Percentiles rank a stretch among this genome's conserved stretches.
These are phyloP conservation scores for Willowsia nigromaculata DNA, from an alignment of 2,888 invertebrate genomes.

Conservation along the genomic window DNA sequence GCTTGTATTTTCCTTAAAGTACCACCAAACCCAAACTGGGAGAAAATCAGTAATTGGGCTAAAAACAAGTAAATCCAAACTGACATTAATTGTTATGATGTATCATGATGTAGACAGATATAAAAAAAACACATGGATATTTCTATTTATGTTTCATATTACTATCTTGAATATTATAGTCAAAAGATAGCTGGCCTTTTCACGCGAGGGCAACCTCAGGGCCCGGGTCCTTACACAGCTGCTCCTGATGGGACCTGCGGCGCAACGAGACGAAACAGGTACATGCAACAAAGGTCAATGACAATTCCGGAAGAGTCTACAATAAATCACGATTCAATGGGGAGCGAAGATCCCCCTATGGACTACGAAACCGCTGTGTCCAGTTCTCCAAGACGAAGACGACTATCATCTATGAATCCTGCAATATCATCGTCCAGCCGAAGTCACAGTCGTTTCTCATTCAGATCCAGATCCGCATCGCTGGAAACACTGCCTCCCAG, in stretches of 20 bases:
- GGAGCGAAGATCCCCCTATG: background rate
- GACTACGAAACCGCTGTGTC: conserved; percentile 17
- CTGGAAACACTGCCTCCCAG: conserved; percentile 73
- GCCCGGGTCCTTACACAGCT: conserved; percentile 8
- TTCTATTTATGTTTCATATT: background rate
- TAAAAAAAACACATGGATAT: background rate
- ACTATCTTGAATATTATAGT: background rate
- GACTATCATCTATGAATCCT: conserved; percentile 54
- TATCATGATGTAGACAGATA: background rate
- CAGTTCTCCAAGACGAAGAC: conserved; percentile 45
- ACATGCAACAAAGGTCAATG: conserved; percentile 45
- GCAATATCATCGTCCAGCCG: conserved; percentile 22
- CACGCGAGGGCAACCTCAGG: conserved; percentile 11
- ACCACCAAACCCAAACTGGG: conserved; percentile 72
- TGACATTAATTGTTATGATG: too few species aligned
- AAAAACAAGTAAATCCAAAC: conserved; percentile 70
- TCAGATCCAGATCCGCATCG: conserved; percentile 64
- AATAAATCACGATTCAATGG: background rate
- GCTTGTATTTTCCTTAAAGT: conserved; percentile 68
- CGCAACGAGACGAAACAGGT: conserved; percentile 1
- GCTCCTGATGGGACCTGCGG: background rate
- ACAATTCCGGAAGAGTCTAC: conserved; percentile 62
- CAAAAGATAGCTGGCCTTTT: conserved; percentile 62
- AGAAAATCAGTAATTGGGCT: conserved; percentile 73
- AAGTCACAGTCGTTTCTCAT: conserved; percentile 65